Base-by-base conservation (phyloP, 2,113 vertebrate genomes). In the Siphamia tubifer region DNA sequence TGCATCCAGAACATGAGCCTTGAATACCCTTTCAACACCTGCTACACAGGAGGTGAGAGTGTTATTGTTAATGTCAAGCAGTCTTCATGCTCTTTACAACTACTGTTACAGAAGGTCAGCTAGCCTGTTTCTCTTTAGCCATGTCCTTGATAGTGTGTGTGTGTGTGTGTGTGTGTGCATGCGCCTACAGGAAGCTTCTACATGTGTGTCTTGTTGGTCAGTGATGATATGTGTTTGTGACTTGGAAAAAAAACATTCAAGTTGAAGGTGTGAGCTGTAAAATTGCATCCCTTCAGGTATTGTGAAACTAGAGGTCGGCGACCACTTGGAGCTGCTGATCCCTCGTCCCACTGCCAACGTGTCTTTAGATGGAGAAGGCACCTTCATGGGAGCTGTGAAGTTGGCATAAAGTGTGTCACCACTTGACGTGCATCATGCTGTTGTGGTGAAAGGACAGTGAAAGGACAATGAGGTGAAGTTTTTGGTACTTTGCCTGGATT, bases 1-100 rank as follows among this genome's bases (percentile, higher is more conserved):
- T 98, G 98, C 82, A 94, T 98, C 83, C 96, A 98, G 87, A 96
- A 88, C 24, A 99, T 98, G 96, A 94, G 94, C 55, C 74, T 84
- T 2, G 88, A 82, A 25, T 72, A 92, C 32, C 92, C 95, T 2
- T 98, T 90, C 79, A 98, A 98, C 91, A 98, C 97, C 71, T 99
- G 98, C 89, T 99, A 95, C 74, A 98, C 97, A 2, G 97, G 95
- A 87, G 97, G 97, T 98, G 90, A 92, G 85, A 54, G 70, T 44
- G n/a, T 57, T 43, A 67, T 28, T 48, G 28, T 12, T 42, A 13
- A 5, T 61, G 8, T 49, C 47, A 13, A 38, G 23, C 61, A 24
- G 23, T 55, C 39, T 13, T 48, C 36, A 31, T 25, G 20, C 9
- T 34, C 27, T 45, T 61, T 27, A 27, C 35, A 51, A 15, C 44